Percentiles rank a stretch among this genome's conserved stretches.
Evolutionary conservation across 2,113 vertebrate species (phyloP).

Genomic region (Peromyscus polionotus): DNA sequence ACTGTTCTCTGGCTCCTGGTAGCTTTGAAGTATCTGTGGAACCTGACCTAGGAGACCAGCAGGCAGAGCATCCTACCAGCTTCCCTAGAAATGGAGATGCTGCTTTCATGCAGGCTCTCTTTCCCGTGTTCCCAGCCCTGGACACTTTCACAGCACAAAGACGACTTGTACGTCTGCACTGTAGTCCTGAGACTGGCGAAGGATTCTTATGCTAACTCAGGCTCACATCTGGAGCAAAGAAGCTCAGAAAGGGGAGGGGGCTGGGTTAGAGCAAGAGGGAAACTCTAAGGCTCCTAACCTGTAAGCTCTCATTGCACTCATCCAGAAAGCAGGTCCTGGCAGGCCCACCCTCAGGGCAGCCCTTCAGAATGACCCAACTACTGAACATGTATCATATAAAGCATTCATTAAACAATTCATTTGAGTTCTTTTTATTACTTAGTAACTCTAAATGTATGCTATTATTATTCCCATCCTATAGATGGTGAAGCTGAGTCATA

Average conservation of each 20-base stretch:
- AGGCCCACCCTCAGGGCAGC: not conserved
- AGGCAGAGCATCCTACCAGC: constrained; percentile 40
- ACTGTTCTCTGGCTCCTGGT: constrained; percentile 51
- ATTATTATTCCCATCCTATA: not conserved
- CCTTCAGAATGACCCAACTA: not conserved
- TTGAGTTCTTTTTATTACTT: not conserved
- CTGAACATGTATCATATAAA: not conserved
- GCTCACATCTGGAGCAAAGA: not conserved
- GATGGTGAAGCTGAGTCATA: not conserved
- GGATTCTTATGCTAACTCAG: not conserved
- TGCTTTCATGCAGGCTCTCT: constrained; percentile 46
- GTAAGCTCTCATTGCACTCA: rapidly evolving
- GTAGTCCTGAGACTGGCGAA: not conserved
- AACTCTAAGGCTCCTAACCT: rapidly evolving
- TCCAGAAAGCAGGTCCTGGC: not conserved
- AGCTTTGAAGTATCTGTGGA: constrained; percentile 73
- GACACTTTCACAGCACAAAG: constrained; percentile 51
- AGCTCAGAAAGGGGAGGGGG: not conserved
- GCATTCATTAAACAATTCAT: not conserved
- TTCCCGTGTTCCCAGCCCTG: constrained; percentile 43
- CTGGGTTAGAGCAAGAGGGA: not conserved
- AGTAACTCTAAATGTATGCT: not conserved
- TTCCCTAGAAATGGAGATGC: constrained; percentile 63
- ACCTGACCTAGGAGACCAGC: constrained; percentile 65
- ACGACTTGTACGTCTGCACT: constrained; percentile 15